Base-by-base conservation (phyloP, 2,797 vertebrate genomes). In the Anguilla marmorata region DNA sequence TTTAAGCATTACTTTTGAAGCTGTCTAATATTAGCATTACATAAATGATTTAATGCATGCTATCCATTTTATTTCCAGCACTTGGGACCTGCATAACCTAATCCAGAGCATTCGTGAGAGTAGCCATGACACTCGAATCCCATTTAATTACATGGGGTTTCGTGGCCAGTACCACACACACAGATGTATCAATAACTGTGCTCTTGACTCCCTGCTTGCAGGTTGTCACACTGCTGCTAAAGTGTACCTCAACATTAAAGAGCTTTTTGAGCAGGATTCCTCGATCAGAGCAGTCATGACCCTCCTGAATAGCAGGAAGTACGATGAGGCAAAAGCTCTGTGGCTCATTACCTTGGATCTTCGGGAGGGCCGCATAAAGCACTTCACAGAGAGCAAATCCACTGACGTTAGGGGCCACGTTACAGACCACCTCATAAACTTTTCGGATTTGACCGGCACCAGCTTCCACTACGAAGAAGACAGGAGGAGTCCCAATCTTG, bases 261-360 rank as follows among this genome's bases (percentile, higher is more conserved):
- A 60, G 33, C 56, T 88, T 76, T 85, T 88, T 27, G 30, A 2
- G 16, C 4, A 3, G 3, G 84, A 88, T 58, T 16, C 1, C 30
- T 79, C 50, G 24, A 76, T 88, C 66, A 11, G 0, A 9, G 66
- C 87, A 41, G 52, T 88, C 24, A 24, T 85, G 45, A 9, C 21
- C 37, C 56, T 85, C 11, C 27, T 88, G 27, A 33, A 88, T 21
- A 27, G 8, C 12, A 19, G 19, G 19, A 50, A 37, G 63, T 84
- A 69, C 24, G 24, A 27, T 24, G 30, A 84, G 30, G 87, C 87
- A 5, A 88, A 88, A 72, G 48, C 63, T 24, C 50, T 88, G 21
- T 88, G 87, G 87, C 80, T 88, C 14, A 41, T 88, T 16, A 85
- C 85, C 48, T n/a, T 88, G 48, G 27, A 60, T 21, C 56, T 84